Percentiles rank a stretch among this genome's conserved stretches.
Evolutionary conservation across 1,140 invertebrate species (phyloP).

Genomic region (Zaprionus tsacasi): DNA sequence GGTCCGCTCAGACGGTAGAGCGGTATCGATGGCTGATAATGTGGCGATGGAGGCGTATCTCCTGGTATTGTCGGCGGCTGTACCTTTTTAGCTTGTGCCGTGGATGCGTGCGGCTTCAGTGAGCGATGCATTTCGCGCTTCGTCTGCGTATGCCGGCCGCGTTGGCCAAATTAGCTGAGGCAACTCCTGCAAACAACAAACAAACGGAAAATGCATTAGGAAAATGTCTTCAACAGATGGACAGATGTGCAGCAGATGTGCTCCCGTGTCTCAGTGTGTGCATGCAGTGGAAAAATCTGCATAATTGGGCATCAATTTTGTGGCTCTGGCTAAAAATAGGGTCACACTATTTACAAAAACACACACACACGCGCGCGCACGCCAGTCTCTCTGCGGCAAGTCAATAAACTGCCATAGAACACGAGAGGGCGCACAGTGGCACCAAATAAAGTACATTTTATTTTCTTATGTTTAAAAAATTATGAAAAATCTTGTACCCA

Average conservation of each 20-base stretch:
- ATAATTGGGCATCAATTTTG: slow-evolving; percentile 77
- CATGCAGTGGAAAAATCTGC: slow-evolving; percentile 62
- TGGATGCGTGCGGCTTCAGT: slow-evolving; percentile 88
- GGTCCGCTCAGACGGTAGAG: slow-evolving; percentile 70
- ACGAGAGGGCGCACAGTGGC: slow-evolving; percentile 37
- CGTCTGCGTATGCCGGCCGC: slow-evolving; percentile 26
- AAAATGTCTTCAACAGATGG: slow-evolving; percentile 3
- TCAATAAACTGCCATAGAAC: slow-evolving; percentile 70
- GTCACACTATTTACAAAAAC: slow-evolving; percentile 65
- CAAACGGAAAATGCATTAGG: slow-evolving; percentile 39
- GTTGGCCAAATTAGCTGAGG: slow-evolving; percentile 55
- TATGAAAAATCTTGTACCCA: no score
- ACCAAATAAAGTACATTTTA: neutral
- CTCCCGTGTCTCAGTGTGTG: slow-evolving; percentile 6
- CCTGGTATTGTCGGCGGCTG: slow-evolving; percentile 92
- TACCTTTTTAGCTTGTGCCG: slow-evolving; percentile 90
- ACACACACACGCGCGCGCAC: slow-evolving; percentile 10
- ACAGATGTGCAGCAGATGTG: slow-evolving; percentile 75
- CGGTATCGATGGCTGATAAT: slow-evolving; percentile 86
- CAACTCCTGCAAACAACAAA: slow-evolving; percentile 70
- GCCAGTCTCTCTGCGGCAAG: slow-evolving; percentile 54
- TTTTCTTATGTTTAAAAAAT: no score
- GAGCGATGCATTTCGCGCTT: slow-evolving; percentile 89
- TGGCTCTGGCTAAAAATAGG: slow-evolving; percentile 74
- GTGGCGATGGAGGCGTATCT: slow-evolving; percentile 84